Conservation (phyloP, 2,113 vertebrate genomes). For the Nothoprocta pentlandii region DNA sequence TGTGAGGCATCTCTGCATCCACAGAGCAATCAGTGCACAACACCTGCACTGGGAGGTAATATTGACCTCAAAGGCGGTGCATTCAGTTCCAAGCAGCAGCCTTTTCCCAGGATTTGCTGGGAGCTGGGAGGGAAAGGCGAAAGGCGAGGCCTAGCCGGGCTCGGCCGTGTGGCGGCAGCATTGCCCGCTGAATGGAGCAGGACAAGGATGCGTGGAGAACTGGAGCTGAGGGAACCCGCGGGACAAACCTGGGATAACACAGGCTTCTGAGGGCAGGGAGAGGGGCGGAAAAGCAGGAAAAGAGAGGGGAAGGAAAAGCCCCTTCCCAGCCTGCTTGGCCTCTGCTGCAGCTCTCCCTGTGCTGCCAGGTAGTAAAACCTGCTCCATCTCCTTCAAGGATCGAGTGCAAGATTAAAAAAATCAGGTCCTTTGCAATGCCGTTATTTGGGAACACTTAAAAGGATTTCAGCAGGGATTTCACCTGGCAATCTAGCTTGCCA, state of each 20-base stretch:
- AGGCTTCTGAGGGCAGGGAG: not conserved
- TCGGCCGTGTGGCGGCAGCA: slow-evolving; percentile 56
- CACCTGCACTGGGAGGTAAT: too few species aligned
- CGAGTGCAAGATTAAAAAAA: not conserved
- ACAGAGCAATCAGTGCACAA: fast-evolving
- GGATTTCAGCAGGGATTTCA: not conserved
- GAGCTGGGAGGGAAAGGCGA: not conserved
- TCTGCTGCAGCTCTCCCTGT: fast-evolving
- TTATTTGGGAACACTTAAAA: not conserved
- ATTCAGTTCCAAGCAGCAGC: not conserved
- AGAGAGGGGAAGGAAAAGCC: fast-evolving
- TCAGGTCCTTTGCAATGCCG: not conserved
- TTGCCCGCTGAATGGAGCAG: slow-evolving; percentile 46
- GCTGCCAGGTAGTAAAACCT: not conserved
- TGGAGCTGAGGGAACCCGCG: too few species aligned
- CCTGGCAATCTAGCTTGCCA: not conserved
- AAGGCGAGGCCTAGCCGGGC: too few species aligned
- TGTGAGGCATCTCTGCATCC: not conserved
- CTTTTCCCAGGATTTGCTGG: not conserved
- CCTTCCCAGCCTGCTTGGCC: fast-evolving
- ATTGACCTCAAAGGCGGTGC: fast-evolving
- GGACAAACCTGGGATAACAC: too few species aligned
- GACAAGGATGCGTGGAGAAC: not conserved
- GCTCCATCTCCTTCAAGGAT: not conserved
- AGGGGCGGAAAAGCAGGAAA: not conserved